Evolutionary conservation across 2,888 invertebrate species (phyloP), one percentile per base, ranked within the genome.

Genomic region (Sycophila texana): DNA sequence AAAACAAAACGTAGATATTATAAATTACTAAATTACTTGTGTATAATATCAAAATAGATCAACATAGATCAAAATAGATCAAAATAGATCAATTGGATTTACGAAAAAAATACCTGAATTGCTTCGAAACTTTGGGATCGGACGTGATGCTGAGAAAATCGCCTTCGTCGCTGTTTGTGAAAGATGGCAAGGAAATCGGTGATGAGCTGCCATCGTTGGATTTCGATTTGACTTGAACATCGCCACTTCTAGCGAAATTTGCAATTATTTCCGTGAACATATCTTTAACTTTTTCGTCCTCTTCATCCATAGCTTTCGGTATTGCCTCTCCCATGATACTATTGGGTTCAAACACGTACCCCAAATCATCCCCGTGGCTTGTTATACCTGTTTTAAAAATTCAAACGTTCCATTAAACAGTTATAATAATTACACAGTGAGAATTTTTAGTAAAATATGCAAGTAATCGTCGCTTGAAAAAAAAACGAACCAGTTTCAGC

Each of bases 231-330:
- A 82, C 14, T 13, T 14, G 70, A 14, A 90, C 87, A 85, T 88
- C 90, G 77, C 92, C 92, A 66, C 89, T 91, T 80, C 92, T 92
- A 0, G 94, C 94, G 85, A 96, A 96, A 85, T 94, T 93, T 0
- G 94, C 91, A 14, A 96, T 92, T 85, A 95, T 92, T 16, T 92
- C 91, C 0, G 95, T 94, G 81, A 95, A 94, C 82, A 92, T 91
- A 7, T 94, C 91, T n/a, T 94, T 92, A 4, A 95, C 95, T 83
- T 92, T 91, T 12, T 92, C 89, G 85, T 96, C 96, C 7, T 93
- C 92, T 18, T 91, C 88, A 61, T 87, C 84, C n/a, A 82, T 82
- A 12, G 83, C 5, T 91, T 61, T n/a, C 18, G 26, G 4, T 18
- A 86, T 49, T 75, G 80, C 74, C 63, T 85, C 82, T 0, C 87